Evolutionary conservation across 2,888 invertebrate genomes (phyloP), one percentile per base, ranked within the genome.

Genomic region (Amphiduros pacificus): DNA sequence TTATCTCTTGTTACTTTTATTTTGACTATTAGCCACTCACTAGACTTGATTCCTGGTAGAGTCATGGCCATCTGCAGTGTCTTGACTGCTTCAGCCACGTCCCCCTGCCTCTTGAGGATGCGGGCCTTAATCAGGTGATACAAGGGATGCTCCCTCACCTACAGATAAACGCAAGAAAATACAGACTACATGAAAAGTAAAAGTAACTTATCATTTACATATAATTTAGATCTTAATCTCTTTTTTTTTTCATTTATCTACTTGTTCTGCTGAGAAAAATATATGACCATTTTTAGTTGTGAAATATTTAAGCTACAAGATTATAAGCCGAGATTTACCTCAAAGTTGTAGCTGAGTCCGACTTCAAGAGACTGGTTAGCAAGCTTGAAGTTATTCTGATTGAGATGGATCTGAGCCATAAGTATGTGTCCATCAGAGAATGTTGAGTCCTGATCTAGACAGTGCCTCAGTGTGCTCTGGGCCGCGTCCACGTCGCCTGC

Each of bases 261-360:
- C n/a, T n/a, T n/a, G n/a, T n/a, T n/a, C n/a, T n/a, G n/a, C n/a
- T n/a, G n/a, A n/a, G n/a, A n/a, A n/a, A n/a, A n/a, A n/a, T n/a
- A n/a, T n/a, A n/a, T n/a, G n/a, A n/a, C n/a, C n/a, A n/a, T n/a
- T n/a, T n/a, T n/a, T n/a, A n/a, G n/a, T n/a, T n/a, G n/a, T n/a
- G n/a, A n/a, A n/a, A n/a, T n/a, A n/a, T n/a, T n/a, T n/a, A n/a
- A n/a, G n/a, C n/a, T n/a, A n/a, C n/a, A n/a, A n/a, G n/a, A n/a
- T n/a, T n/a, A 11, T 51, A 53, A 27, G 4, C 17, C 17, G 4
- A 61, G 56, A 63, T 69, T 66, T 64, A 85, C 90, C 83, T 92
- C 90, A 78, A 98, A 96, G 82, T 96, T 93, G 76, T 92, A 91
- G 76, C 94, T 94, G 17, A 97, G 84, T 61, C 93, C 94, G 68